Evolutionary conservation across 2,797 vertebrate species (phyloP), one percentile per base, ranked within the genome.

Genomic region (Dicrostonyx torquatus): DNA sequence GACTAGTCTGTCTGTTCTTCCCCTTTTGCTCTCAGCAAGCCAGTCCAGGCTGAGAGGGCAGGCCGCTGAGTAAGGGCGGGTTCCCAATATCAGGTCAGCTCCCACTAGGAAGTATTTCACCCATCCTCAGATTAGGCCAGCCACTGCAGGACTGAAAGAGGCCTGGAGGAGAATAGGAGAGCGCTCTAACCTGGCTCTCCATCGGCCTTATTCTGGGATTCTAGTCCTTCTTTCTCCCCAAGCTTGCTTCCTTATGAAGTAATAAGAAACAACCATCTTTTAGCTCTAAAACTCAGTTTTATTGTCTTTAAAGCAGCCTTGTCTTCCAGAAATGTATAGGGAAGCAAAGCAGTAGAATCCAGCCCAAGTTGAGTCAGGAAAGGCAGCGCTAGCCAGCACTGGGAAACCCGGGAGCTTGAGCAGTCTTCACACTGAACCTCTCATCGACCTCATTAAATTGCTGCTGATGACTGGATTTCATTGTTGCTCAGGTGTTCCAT

Each of bases 361-460:
- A 85, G 82, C 34, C 91, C 55, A 75, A 87, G 76, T 24, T 80
- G 48, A 92, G 29, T 79, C 53, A 86, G 1, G 58, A 37, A 37
- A 93, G 40, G 79, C 34, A 89, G 89, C 40, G 15, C 58, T 20
- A 88, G 82, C 43, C 77, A 89, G 43, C 48, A 43, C 15, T 4
- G 72, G 90, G 66, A 92, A 84, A 72, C 22, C 78, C 17, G 20
- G 92, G 83, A 91, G 84, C 34, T 29, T 50, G 53, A 89, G 78
- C 80, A 34, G 48, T 6, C 14, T 43, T 58, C 48, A 91, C 48
- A 87, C 22, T 0, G 0, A 48, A 94, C 79, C 72, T 96, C 79
- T 96, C 79, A 72, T 64, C 45, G 4, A 62, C 86, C 92, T 94
- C 96, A 95, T 85, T 96, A 88, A 90, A 82, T 48, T 76, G 93